phyloP scores from a whole-genome alignment of 2,113 vertebrate genomes.

The Coptodon bakossiorum region DNA sequence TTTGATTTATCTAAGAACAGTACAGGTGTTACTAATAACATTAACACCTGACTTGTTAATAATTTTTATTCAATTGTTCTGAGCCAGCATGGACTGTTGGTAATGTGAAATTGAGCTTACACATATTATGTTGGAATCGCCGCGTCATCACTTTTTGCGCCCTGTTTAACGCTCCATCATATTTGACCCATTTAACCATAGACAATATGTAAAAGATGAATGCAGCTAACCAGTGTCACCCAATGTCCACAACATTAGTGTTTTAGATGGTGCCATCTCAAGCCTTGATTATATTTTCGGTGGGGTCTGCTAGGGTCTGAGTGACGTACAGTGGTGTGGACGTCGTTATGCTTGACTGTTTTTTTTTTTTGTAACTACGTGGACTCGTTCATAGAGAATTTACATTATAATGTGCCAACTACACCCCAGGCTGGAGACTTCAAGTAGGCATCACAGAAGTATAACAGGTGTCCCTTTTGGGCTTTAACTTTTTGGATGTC shows the following conservation, averaged over 20 bases:
- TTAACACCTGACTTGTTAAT: neutral
- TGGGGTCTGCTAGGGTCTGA: neutral
- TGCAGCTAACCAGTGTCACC: neutral
- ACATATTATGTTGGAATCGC: neutral
- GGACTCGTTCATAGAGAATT: neutral
- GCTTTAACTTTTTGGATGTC: neutral
- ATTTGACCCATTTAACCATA: neutral
- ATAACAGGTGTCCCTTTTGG: neutral
- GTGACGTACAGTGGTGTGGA: neutral
- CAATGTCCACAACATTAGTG: neutral
- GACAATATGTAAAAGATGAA: neutral
- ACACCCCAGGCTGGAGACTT: neutral
- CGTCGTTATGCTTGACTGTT: neutral
- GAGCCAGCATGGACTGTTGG: neutral
- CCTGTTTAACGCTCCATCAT: neutral
- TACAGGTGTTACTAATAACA: neutral
- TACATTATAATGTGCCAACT: neutral
- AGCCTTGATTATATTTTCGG: neutral
- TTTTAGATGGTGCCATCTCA: neutral
- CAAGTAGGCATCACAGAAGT: neutral
- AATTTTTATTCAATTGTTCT: neutral
- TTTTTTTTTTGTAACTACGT: neutral
- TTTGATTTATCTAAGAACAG: neutral
- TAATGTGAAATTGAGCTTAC: neutral
- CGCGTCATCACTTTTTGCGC: accelerated